Conservation (phyloP, 35 echinoderm and acorn worm genomes). For the Eucidaris tribuloides region DNA sequence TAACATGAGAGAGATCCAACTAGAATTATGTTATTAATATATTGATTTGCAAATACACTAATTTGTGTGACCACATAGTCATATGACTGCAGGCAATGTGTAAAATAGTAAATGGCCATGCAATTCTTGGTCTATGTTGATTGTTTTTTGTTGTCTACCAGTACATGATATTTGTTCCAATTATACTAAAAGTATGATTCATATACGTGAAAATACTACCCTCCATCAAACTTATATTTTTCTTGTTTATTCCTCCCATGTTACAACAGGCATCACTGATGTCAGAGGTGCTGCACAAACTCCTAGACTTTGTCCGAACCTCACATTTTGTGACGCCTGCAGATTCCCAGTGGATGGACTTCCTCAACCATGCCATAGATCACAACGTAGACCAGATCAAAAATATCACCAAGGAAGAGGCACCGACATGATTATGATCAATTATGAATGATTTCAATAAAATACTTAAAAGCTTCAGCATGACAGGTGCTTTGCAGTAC, state of each 20-base stretch:
- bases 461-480: too few relatives aligned
- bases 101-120: background rate
- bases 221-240: background rate
- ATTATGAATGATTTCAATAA: too few relatives aligned
- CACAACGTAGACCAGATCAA: conserved; percentile 93
- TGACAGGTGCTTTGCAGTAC: too few relatives aligned
- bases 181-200: background rate
- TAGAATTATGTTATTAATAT: too few relatives aligned
- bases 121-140: background rate
- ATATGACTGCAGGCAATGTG: background rate
- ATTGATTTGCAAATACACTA: too few relatives aligned
- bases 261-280: conserved; percentile 28
- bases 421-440: conserved; percentile 20
- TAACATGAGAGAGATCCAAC: too few relatives aligned
- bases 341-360: conserved; percentile 71
- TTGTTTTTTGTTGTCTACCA: background rate
- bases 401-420: conserved; percentile 58
- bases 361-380: conserved; percentile 73
- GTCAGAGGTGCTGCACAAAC: conserved; percentile 43
- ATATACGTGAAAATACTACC: background rate
- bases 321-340: conserved; percentile 59
- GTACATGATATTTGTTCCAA: background rate
- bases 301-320: conserved; percentile 46
- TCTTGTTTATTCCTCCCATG: background rate
- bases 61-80: background rate